phyloP scores from a whole-genome alignment of 1,140 invertebrate species.

The Eurosta solidaginis region DNA sequence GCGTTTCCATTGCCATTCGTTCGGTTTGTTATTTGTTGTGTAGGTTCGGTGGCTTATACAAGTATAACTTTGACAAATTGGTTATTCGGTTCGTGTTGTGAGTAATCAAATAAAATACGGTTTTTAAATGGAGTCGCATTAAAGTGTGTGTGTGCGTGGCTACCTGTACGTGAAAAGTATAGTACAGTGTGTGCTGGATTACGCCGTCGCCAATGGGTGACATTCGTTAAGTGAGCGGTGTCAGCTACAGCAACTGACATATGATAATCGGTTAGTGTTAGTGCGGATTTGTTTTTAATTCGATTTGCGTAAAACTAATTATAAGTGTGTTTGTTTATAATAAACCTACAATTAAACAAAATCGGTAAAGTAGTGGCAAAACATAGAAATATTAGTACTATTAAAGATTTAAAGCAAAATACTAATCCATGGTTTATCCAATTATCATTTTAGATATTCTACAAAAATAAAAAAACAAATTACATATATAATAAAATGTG shows the following conservation, averaged over 20 bases:
- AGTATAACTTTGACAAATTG: no score
- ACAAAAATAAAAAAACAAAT: no score
- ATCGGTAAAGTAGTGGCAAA: no score
- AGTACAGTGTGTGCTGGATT: background rate
- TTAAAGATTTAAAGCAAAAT: no score
- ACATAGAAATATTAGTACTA: no score
- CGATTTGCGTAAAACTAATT: background rate
- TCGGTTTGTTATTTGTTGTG: background rate
- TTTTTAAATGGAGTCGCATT: background rate
- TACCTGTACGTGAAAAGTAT: background rate
- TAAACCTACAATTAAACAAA: background rate
- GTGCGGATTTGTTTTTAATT: conserved; percentile 10
- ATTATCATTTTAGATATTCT: no score
- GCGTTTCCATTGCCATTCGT: conserved; percentile 33
- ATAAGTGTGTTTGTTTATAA: no score
- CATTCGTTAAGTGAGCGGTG: conserved; percentile 22
- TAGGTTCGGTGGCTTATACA: no score
- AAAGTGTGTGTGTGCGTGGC: background rate
- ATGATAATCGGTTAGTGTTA: conserved; percentile 11
- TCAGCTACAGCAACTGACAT: conserved; percentile 17
- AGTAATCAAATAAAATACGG: background rate
- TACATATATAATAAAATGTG: no score
- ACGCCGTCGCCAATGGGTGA: conserved; percentile 15
- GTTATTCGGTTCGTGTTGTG: conserved; percentile 10
- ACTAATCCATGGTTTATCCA: no score